A percentile compares a stretch with the other conserved stretches of the same genome.
Evolutionary conservation across 2,113 vertebrate species (phyloP).

Genomic region (Erpornis zantholeuca): DNA sequence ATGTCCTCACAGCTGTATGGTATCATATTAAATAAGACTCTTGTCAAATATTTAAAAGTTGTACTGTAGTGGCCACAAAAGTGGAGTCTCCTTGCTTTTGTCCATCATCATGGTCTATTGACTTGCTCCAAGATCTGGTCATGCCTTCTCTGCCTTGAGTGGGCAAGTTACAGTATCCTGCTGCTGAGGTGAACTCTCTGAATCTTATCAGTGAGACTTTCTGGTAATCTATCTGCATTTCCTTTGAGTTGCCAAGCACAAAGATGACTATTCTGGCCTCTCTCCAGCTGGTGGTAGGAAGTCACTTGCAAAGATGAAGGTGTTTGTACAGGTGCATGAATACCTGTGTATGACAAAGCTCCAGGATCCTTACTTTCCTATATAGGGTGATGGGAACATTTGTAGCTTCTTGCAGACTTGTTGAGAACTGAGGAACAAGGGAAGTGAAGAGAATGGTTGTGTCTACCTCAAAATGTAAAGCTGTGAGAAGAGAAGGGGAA

Average conservation of each 20-base stretch:
- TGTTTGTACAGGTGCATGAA: fast-evolving
- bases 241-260: background rate
- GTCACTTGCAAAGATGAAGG: background rate
- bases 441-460: background rate
- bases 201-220: background rate
- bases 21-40: background rate
- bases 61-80: background rate
- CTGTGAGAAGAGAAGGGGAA: background rate
- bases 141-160: background rate
- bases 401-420: background rate
- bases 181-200: background rate
- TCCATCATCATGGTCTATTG: background rate
- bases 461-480: background rate
- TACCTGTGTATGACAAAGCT: background rate
- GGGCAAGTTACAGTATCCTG: background rate
- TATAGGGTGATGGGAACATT: background rate
- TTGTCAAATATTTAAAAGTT: background rate
- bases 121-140: background rate
- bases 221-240: background rate
- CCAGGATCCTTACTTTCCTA: fast-evolving
- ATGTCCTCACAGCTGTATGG: background rate
- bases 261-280: background rate
- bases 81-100: background rate
- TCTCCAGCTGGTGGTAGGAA: background rate
- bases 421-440: background rate